phyloP scores from a whole-genome alignment of 1,140 invertebrate genomes.

The Musca vetustissima region DNA sequence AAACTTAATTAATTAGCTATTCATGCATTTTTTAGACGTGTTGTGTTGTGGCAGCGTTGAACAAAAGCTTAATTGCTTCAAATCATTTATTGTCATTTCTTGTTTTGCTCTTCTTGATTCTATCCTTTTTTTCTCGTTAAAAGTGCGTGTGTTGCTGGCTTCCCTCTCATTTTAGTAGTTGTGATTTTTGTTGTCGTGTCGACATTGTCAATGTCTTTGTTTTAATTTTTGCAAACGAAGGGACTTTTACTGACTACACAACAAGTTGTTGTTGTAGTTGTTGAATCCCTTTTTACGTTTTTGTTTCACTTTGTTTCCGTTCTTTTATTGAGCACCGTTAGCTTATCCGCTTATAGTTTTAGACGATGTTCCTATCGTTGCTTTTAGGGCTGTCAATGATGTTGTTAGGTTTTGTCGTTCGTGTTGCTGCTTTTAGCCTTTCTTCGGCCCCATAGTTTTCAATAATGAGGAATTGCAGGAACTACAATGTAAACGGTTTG shows the following conservation, averaged over 20 bases:
- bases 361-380: not conserved
- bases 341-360: conserved; percentile 13
- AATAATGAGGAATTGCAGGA: too few species aligned
- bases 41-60: not conserved
- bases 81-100: not conserved
- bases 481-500: too few species aligned
- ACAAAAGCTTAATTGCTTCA: conserved; percentile 13
- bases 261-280: conserved; percentile 3
- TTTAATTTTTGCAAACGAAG: not conserved
- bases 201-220: not conserved
- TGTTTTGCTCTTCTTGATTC: not conserved
- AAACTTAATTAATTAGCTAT: conserved; percentile 19
- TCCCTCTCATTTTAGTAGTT: too few species aligned
- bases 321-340: not conserved
- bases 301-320: too few species aligned
- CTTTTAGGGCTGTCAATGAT: not conserved
- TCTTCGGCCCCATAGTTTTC: too few species aligned
- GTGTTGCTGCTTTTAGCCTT: not conserved
- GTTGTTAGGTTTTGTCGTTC: not conserved
- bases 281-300: not conserved
- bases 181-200: too few species aligned
- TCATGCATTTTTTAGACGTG: not conserved
- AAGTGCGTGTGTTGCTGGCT: not conserved
- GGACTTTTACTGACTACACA: not conserved
- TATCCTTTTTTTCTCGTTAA: not conserved